Conservation (phyloP, 2,888 invertebrate species). For the Tenthredo mesomela region DNA sequence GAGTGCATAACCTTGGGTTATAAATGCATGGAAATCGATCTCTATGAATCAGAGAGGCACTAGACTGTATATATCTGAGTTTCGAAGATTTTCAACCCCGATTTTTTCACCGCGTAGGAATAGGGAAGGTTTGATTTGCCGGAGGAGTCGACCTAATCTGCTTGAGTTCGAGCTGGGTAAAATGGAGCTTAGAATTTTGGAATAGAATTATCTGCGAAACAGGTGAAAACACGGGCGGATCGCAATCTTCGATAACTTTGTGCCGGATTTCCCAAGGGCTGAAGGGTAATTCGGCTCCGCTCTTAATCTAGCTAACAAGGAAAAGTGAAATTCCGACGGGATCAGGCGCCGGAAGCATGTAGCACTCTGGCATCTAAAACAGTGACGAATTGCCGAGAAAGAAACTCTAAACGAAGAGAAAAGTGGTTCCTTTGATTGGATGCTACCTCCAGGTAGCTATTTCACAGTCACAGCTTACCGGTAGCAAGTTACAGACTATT, state of each 20-base stretch:
- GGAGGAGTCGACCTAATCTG: conserved; percentile 2
- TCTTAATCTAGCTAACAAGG: conserved; percentile 46
- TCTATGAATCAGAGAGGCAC: neutral
- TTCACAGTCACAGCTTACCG: conserved; percentile 12
- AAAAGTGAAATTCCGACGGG: conserved; percentile 44
- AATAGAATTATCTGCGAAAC: conserved; percentile 43
- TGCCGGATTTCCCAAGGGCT: conserved; percentile 45
- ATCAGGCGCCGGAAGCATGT: neutral
- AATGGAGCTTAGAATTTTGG: conserved; percentile 3
- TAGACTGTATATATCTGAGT: neutral
- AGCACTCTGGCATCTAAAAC: conserved; percentile 3
- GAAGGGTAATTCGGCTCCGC: conserved; percentile 36
- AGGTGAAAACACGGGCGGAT: conserved; percentile 44
- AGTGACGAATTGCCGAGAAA: conserved; percentile 36
- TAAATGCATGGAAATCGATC: neutral
- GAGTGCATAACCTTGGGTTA: neutral
- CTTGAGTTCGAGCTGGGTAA: neutral
- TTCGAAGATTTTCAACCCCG: neutral
- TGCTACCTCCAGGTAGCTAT: neutral
- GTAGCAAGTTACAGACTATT: conserved; percentile 36
- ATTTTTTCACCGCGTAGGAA: conserved; percentile 6
- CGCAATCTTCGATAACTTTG: conserved; percentile 49
- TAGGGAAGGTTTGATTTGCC: neutral
- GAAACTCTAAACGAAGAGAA: conserved; percentile 17
- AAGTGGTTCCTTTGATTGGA: neutral